Evolutionary conservation across 2,888 invertebrate species (phyloP).

Genomic region (Cheilosia grossa): DNA sequence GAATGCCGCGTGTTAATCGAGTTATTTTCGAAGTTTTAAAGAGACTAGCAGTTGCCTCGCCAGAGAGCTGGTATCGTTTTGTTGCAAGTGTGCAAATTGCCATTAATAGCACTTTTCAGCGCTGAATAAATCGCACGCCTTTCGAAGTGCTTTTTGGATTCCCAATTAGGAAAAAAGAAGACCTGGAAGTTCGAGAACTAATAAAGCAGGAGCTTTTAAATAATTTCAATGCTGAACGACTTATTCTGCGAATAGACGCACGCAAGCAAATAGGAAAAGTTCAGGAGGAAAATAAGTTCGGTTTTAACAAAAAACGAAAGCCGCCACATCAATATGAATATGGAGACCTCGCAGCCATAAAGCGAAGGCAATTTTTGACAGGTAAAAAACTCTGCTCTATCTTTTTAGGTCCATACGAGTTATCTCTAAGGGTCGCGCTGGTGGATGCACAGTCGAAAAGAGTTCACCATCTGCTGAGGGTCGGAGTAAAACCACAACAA

Average conservation of each 20-base stretch:
- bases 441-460: not conserved
- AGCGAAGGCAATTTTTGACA: not conserved
- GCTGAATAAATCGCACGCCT: not conserved
- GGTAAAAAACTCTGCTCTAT: constrained; percentile 2
- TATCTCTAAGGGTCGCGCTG: not conserved
- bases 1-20: constrained; percentile 7
- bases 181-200: constrained; percentile 5
- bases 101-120: too few relatives aligned
- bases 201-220: not conserved
- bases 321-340: not conserved
- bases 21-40: not conserved
- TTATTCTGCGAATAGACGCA: not conserved
- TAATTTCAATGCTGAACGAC: constrained; percentile 1
- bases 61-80: constrained; percentile 11
- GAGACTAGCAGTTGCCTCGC: not conserved
- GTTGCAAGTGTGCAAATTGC: constrained; percentile 2
- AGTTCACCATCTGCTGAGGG: not conserved
- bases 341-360: not conserved
- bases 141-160: constrained; percentile 28
- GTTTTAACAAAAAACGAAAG: constrained; percentile 2
- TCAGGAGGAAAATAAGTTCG: constrained; percentile 8
- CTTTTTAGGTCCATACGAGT: constrained; percentile 1
- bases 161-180: constrained; percentile 21
- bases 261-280: constrained; percentile 11
- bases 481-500: not conserved